Evolutionary conservation across 2,113 vertebrate species (phyloP), one percentile per base, ranked within the genome.

Genomic region (Tautogolabrus adspersus): DNA sequence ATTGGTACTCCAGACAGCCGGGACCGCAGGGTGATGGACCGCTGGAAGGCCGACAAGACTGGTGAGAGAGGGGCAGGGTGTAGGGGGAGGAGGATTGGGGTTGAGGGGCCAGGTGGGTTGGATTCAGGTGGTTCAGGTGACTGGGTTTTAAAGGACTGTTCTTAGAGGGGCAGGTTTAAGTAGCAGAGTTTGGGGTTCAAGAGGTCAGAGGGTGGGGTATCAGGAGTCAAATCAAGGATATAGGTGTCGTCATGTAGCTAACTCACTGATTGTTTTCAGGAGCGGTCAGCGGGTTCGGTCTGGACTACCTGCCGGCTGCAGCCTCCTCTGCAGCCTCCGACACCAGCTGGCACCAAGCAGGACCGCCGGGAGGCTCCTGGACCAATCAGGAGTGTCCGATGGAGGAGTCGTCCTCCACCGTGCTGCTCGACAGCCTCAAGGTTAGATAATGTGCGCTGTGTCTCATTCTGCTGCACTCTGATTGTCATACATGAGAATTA

Each of bases 401-500:
- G 95, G 98, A 99, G 85, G 98, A 99, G 89, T 97, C 97, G 69
- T 97, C 97, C 5, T 97, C 97, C 65, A 95, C 96, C 13, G 96
- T 97, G 84, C 96, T 99, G 86, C 96, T 98, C 61, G 98, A 99
- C 91, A 98, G 97, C 88, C 94, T 99, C 72, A 99, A 99, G 97
- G 98, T 99, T 2, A 1, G 3, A 8, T 0, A 15, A 10, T 16
- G 0, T 9, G 5, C 37, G 37, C 37, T 38, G 37, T 38, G n/a
- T 38, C 5, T 38, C 8, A 38, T 38, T 38, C 30, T 2, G 40
- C 11, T 42, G 40, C 10, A 40, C 10, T 40, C 10, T 11, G 11
- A 1, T 6, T 40, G 38, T 40, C 38, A 40, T 40, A 8, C 10
- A 40, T 40, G 26, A 26, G 26, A 26, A 26, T 26, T 2, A 26